phyloP scores from a whole-genome alignment of 2,888 invertebrate genomes.

The Proisotoma minuta region DNA sequence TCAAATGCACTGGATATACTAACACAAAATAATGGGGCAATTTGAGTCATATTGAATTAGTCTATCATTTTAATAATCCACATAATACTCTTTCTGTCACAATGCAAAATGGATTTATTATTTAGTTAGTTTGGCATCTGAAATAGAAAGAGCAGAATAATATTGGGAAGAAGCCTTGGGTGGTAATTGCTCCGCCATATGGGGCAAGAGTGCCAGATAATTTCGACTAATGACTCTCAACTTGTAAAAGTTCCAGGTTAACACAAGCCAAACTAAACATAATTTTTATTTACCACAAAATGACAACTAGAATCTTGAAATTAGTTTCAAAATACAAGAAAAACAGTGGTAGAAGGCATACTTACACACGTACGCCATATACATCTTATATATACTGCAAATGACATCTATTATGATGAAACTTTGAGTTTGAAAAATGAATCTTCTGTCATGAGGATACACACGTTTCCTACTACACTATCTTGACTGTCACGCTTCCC shows the following conservation, averaged over 20 bases:
- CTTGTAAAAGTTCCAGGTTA: slow-evolving; percentile 13
- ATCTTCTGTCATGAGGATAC: slow-evolving; percentile 8
- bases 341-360: too few relatives aligned
- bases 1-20: too few relatives aligned
- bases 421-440: slow-evolving; percentile 17
- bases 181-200: slow-evolving; percentile 41
- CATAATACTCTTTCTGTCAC: too few relatives aligned
- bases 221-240: slow-evolving; percentile 39
- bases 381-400: too few relatives aligned
- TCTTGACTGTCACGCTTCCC: neutral
- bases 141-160: neutral
- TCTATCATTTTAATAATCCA: too few relatives aligned
- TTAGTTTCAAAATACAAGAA: neutral
- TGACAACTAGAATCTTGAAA: slow-evolving; percentile 2
- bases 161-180: slow-evolving; percentile 28
- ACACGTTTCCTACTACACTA: neutral
- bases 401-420: too few relatives aligned
- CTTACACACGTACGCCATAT: too few relatives aligned
- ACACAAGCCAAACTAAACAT: neutral
- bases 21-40: too few relatives aligned
- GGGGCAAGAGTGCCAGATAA: slow-evolving; percentile 34
- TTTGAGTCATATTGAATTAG: too few relatives aligned
- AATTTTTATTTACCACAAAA: neutral
- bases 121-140: neutral
- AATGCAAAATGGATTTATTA: too few relatives aligned